Conservation (phyloP, 2,888 invertebrate species). For the Monoplex corrugatus region DNA sequence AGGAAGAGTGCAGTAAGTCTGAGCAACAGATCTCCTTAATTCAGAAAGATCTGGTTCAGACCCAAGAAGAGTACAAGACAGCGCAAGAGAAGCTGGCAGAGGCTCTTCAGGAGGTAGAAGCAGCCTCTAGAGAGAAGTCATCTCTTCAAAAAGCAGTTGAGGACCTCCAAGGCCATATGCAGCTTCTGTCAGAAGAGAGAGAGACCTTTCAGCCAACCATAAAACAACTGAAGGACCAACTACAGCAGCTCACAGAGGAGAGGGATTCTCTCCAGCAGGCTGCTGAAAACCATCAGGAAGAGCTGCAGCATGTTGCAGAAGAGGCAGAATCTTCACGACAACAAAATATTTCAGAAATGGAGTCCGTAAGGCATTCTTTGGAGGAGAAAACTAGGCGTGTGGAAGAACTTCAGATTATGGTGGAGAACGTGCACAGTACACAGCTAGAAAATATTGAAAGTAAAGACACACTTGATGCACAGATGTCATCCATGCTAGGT, state of each 20-base stretch:
- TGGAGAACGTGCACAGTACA: slow-evolving; percentile 51
- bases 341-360: slow-evolving; percentile 41
- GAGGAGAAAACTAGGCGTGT: slow-evolving; percentile 52
- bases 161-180: background rate
- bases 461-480: slow-evolving; percentile 38
- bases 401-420: slow-evolving; percentile 44
- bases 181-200: background rate
- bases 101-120: slow-evolving; percentile 7
- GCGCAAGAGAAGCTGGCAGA: slow-evolving; percentile 20
- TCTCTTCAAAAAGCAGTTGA: background rate
- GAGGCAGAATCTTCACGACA: background rate
- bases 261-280: slow-evolving; percentile 43
- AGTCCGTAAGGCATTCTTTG: slow-evolving; percentile 43
- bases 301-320: slow-evolving; percentile 40
- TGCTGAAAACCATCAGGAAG: slow-evolving; percentile 42
- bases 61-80: background rate
- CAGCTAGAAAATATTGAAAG: slow-evolving; percentile 44
- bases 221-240: slow-evolving; percentile 65
- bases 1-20: background rate
- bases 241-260: slow-evolving; percentile 48
- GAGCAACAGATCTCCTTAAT: slow-evolving; percentile 19
- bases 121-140: background rate
- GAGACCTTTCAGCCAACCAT: slow-evolving; percentile 47
- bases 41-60: slow-evolving; percentile 25
- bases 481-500: slow-evolving; percentile 43